phyloP scores from a whole-genome alignment of 2,113 vertebrate genomes.

The Dipodomys stephensi region DNA sequence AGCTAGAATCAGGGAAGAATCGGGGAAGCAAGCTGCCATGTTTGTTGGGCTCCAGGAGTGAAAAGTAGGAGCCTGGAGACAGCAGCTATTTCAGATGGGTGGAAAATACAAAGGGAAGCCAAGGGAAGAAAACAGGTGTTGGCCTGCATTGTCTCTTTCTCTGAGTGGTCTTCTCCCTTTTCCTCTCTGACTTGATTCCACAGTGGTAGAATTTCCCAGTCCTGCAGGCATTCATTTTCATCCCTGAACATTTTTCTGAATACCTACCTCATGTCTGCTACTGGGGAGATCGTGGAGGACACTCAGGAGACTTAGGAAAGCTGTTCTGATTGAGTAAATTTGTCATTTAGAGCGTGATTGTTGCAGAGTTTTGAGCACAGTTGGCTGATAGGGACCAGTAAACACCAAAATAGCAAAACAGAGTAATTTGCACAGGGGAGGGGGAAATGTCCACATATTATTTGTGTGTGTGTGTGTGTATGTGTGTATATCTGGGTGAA shows the following conservation, averaged over 20 bases:
- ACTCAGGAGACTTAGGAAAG: conserved; percentile 13
- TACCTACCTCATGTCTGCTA: not conserved
- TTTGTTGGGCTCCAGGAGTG: not conserved
- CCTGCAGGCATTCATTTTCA: conserved; percentile 4
- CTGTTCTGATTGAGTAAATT: conserved; percentile 30
- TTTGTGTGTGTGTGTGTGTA: conserved; percentile 7
- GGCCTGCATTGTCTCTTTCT: not conserved
- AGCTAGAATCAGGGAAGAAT: not conserved
- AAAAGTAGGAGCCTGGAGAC: not conserved
- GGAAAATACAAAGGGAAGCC: not conserved
- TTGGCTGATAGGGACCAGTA: conserved; percentile 66
- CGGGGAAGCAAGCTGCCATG: rapidly evolving
- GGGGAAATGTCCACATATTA: conserved; percentile 24
- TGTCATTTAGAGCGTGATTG: conserved; percentile 38
- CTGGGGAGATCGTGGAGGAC: not conserved
- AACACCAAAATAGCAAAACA: conserved; percentile 57
- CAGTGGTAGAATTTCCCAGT: conserved; percentile 30
- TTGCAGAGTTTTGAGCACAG: conserved; percentile 62
- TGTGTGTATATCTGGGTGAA: not conserved
- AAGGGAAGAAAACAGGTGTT: not conserved
- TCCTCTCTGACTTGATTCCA: not conserved
- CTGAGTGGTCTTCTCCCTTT: not conserved
- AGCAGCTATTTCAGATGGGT: rapidly evolving
- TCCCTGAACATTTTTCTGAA: not conserved
- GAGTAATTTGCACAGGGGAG: conserved; percentile 52